Percentiles rank a stretch among this genome's conserved stretches.
phyloP scores from a whole-genome alignment of 2,797 vertebrate species.

The Numenius phaeopus region DNA sequence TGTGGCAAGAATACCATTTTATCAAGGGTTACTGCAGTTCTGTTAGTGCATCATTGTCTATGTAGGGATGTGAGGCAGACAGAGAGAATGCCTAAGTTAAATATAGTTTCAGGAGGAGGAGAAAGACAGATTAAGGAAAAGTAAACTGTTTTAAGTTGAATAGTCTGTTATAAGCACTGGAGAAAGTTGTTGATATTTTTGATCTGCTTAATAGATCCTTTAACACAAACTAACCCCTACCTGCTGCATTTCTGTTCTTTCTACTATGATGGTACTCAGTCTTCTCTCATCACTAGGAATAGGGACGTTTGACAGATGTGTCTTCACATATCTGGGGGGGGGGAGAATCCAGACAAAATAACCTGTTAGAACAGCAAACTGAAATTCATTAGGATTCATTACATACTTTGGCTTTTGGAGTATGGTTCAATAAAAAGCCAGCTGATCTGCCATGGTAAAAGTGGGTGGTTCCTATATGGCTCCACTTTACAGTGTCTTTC shows the following conservation, averaged over 20 bases:
- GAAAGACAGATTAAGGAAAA: not conserved
- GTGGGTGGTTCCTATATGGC: not conserved
- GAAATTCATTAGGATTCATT: not conserved
- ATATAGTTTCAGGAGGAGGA: not conserved
- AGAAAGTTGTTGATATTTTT: not conserved
- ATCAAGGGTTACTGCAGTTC: not conserved
- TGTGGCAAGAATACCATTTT: not conserved
- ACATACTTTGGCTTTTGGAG: not conserved
- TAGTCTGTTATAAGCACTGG: not conserved
- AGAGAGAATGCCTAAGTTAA: not conserved
- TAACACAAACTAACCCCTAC: not conserved
- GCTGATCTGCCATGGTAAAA: not conserved
- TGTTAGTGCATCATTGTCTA: not conserved
- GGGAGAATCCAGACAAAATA: not conserved
- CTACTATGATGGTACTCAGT: rapidly evolving
- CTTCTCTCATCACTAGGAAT: not conserved
- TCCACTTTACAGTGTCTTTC: not conserved
- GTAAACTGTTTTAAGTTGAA: not conserved
- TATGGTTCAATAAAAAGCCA: not conserved
- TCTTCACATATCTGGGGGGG: not conserved
- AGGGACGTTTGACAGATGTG: not conserved
- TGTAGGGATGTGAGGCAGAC: not conserved
- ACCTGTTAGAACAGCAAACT: not conserved
- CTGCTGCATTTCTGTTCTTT: not conserved
- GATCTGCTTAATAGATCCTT: not conserved